Conservation (phyloP, 2,888 invertebrate species). For the Lordiphosa fenestrarum region DNA sequence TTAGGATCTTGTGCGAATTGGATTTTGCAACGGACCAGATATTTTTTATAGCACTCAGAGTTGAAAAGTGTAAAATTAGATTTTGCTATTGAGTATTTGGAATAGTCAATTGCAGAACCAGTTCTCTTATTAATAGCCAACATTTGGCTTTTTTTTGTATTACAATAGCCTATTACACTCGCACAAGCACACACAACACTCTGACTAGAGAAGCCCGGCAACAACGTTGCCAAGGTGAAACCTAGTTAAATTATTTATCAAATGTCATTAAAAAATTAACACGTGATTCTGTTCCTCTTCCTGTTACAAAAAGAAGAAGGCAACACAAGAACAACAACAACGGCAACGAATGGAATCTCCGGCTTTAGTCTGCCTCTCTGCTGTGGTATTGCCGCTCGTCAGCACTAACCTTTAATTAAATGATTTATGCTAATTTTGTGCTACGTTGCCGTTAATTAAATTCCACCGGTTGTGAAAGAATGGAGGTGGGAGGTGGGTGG, state of each 20-base stretch:
- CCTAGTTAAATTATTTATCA: slow-evolving; percentile 53
- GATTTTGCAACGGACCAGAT: no score
- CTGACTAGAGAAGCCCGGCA: background rate
- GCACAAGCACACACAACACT: no score
- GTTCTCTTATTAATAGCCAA: no score
- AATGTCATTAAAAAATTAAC: slow-evolving; percentile 68
- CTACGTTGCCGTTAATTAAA: slow-evolving; percentile 62
- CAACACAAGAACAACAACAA: background rate
- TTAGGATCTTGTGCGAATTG: no score
- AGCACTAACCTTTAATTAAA: slow-evolving; percentile 67
- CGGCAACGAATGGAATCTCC: slow-evolving; percentile 2
- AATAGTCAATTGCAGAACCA: no score
- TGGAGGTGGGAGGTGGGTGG: no score
- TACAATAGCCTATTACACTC: no score
- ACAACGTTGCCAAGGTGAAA: background rate
- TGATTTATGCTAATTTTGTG: slow-evolving; percentile 72
- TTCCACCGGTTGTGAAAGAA: slow-evolving; percentile 26
- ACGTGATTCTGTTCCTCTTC: slow-evolving; percentile 42
- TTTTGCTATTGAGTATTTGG: no score
- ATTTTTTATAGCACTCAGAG: no score
- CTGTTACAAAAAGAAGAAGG: background rate
- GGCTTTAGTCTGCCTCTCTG: slow-evolving; percentile 2
- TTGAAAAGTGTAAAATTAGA: no score
- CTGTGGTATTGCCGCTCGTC: slow-evolving; percentile 20
- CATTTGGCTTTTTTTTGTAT: no score